Conservation (phyloP, 2,888 invertebrate genomes). For the Chirona hameri region DNA sequence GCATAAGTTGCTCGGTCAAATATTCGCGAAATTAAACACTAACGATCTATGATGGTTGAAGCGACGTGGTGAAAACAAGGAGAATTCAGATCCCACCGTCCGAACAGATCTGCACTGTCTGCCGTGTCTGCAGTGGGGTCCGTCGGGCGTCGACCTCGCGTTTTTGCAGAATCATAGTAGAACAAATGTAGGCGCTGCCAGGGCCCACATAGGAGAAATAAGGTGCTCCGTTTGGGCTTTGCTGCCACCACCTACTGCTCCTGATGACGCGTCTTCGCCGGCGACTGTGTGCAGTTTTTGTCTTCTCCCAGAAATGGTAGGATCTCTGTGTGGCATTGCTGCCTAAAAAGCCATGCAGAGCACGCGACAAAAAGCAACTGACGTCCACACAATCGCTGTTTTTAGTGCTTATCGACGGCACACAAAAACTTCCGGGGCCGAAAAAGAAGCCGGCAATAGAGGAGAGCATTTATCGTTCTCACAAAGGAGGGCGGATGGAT, state of each 20-base stretch:
- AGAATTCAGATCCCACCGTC: too few species aligned
- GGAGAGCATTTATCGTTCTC: neutral
- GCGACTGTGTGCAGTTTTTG: neutral
- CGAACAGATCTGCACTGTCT: too few species aligned
- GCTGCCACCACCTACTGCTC: too few species aligned
- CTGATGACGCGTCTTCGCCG: too few species aligned
- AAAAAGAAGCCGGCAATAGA: neutral
- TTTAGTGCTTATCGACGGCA: neutral
- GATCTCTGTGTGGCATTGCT: neutral
- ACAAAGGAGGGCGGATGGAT: neutral
- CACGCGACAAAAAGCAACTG: neutral
- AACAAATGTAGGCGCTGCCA: neutral
- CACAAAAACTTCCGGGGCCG: neutral
- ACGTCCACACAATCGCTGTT: neutral
- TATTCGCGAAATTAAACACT: too few species aligned
- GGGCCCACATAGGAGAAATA: neutral
- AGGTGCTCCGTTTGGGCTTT: too few species aligned
- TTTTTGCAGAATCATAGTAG: neutral
- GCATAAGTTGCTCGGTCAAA: too few species aligned
- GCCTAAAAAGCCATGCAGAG: neutral
- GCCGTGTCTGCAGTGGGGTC: too few species aligned
- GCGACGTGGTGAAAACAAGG: too few species aligned
- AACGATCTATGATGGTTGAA: too few species aligned
- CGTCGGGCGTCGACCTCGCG: neutral
- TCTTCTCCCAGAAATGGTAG: neutral